A percentile compares a stretch with the other conserved stretches of the same genome.
These are phyloP conservation scores for Deilephila elpenor DNA, from an alignment of 2,888 invertebrate species.

Conservation along the genomic window DNA sequence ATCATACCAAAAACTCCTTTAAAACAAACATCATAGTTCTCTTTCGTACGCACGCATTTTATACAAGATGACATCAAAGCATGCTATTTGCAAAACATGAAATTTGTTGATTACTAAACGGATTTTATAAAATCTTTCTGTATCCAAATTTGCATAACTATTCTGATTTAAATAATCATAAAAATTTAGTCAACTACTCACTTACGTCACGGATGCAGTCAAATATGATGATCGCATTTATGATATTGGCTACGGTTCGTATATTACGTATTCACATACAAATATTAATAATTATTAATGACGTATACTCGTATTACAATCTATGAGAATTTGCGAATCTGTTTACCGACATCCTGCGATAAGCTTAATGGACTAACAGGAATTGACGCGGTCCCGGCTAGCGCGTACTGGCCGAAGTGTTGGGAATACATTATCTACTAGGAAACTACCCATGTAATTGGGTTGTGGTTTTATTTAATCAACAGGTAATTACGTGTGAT, in stretches of 20 bases:
- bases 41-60: no score
- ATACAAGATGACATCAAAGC: no score
- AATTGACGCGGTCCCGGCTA: not conserved
- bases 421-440: not conserved
- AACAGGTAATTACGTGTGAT: no score
- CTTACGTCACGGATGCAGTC: not conserved
- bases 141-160: no score
- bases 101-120: no score
- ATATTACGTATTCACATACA: not conserved
- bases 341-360: not conserved
- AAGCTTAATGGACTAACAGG: slow-evolving; percentile 11
- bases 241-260: not conserved
- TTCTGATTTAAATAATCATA: no score
- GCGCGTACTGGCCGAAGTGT: not conserved
- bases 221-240: not conserved
- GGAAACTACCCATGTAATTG: slow-evolving; percentile 16
- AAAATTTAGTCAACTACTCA: no score
- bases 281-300: slow-evolving; percentile 7
- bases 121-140: no score
- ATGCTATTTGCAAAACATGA: no score
- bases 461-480: slow-evolving; percentile 9
- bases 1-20: no score
- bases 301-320: not conserved
- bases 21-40: no score
- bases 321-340: not conserved